A percentile compares a stretch with the other conserved stretches of the same genome.
Evolutionary conservation across 2,888 invertebrate genomes (phyloP).

Genomic region (Conchocele bisecta): DNA sequence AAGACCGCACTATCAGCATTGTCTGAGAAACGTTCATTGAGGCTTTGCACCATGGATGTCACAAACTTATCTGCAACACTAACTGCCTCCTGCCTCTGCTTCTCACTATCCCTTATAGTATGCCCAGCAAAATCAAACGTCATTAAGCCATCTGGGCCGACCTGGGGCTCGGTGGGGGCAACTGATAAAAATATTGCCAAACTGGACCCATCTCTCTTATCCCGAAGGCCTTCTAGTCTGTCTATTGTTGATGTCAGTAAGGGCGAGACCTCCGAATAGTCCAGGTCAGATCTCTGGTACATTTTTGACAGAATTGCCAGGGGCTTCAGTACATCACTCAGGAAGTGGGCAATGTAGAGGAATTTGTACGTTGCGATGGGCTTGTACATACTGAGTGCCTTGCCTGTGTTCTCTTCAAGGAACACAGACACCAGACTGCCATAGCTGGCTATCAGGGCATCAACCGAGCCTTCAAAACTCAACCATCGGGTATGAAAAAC

Average conservation of each 20-base stretch:
- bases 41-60: constrained; percentile 8
- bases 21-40: constrained; percentile 30
- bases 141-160: constrained; percentile 22
- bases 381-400: constrained; percentile 32
- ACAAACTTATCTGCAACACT: constrained; percentile 21
- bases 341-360: constrained; percentile 44
- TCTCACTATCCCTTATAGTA: constrained; percentile 35
- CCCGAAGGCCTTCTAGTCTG: not conserved
- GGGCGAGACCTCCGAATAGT: constrained; percentile 35
- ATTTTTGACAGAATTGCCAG: constrained; percentile 46
- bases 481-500: constrained; percentile 35
- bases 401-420: constrained; percentile 38
- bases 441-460: constrained; percentile 29
- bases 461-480: constrained; percentile 47
- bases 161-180: constrained; percentile 5
- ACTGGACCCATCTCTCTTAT: constrained; percentile 10
- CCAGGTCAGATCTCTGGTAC: not conserved
- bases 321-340: constrained; percentile 47
- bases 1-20: constrained; percentile 18
- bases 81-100: constrained; percentile 27
- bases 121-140: constrained; percentile 36
- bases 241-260: constrained; percentile 30
- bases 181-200: constrained; percentile 10
- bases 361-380: constrained; percentile 47
- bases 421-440: constrained; percentile 24